These are phyloP conservation scores for Goniozus legneri DNA, from an alignment of 1,140 invertebrate genomes.

Conservation along the genomic window DNA sequence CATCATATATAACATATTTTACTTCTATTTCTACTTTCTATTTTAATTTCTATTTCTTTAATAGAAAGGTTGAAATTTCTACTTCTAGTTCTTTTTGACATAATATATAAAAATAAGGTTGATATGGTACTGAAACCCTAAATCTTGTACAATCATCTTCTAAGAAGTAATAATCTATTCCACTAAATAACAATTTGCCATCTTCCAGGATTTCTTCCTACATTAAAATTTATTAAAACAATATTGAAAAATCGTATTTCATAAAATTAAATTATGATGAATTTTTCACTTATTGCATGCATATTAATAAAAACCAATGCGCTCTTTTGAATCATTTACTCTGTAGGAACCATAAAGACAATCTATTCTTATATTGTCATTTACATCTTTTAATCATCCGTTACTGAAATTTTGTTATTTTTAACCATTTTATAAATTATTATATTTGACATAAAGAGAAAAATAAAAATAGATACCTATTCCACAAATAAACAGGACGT, in stretches of 20 bases:
- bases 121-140: slow-evolving; percentile 88
- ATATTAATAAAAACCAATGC: slow-evolving; percentile 95
- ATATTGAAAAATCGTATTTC: too few species aligned
- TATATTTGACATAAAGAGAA: too few species aligned
- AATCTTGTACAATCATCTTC: slow-evolving; percentile 94
- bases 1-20: too few species aligned
- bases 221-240: slow-evolving; percentile 35
- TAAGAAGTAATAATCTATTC: slow-evolving; percentile 97
- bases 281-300: slow-evolving; percentile 74
- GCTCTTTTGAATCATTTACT: slow-evolving; percentile 77
- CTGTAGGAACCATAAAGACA: slow-evolving; percentile 90
- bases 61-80: slow-evolving; percentile 85
- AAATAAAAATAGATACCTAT: too few species aligned
- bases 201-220: slow-evolving; percentile 95
- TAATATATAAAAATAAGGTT: slow-evolving; percentile 91
- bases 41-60: slow-evolving; percentile 85
- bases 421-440: too few species aligned
- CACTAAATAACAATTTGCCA: slow-evolving; percentile 85
- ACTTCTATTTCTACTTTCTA: too few species aligned
- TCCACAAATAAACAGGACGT: too few species aligned
- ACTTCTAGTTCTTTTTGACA: slow-evolving; percentile 75
- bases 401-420: slow-evolving; percentile 67
- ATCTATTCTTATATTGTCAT: slow-evolving; percentile 87
- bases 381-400: slow-evolving; percentile 63
- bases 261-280: too few species aligned